Percentiles rank a stretch among this genome's conserved stretches.
Evolutionary conservation across 2,888 invertebrate genomes (phyloP).

Genomic region (Pachymerium ferrugineum): DNA sequence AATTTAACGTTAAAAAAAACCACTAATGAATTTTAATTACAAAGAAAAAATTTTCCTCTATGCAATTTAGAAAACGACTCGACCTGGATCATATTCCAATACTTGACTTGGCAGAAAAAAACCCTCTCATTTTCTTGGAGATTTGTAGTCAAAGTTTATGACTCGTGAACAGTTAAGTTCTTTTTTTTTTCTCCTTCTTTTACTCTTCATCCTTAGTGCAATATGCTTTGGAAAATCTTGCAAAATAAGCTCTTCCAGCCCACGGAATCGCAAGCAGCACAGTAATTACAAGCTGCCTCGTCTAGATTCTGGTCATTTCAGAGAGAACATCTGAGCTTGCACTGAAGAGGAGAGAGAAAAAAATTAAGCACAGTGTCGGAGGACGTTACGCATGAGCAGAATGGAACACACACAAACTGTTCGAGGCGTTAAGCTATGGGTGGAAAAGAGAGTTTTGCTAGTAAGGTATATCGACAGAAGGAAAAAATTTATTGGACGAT

Average conservation of each 20-base stretch:
- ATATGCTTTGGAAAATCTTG: not conserved
- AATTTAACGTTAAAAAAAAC: too few species aligned
- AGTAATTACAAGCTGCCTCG: not conserved
- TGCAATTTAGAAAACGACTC: not conserved
- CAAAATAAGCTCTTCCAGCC: not conserved
- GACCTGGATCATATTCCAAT: not conserved
- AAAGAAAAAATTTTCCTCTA: too few species aligned
- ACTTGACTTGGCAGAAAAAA: not conserved
- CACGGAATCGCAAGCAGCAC: not conserved
- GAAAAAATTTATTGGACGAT: not conserved
- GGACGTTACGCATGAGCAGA: not conserved
- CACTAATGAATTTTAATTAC: not conserved
- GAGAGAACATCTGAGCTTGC: not conserved
- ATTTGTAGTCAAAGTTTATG: not conserved
- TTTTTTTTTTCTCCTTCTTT: not conserved
- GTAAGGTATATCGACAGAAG: not conserved
- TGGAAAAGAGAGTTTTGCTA: not conserved
- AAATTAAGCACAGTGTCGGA: not conserved
- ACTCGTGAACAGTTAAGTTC: not conserved
- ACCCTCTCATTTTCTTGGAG: not conserved
- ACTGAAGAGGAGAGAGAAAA: not conserved
- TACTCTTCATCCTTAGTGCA: not conserved
- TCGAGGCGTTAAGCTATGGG: not conserved
- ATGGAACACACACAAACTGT: not conserved
- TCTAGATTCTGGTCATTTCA: not conserved